phyloP scores from a whole-genome alignment of 2,797 vertebrate species.

The Chaenodraco wilsoni region DNA sequence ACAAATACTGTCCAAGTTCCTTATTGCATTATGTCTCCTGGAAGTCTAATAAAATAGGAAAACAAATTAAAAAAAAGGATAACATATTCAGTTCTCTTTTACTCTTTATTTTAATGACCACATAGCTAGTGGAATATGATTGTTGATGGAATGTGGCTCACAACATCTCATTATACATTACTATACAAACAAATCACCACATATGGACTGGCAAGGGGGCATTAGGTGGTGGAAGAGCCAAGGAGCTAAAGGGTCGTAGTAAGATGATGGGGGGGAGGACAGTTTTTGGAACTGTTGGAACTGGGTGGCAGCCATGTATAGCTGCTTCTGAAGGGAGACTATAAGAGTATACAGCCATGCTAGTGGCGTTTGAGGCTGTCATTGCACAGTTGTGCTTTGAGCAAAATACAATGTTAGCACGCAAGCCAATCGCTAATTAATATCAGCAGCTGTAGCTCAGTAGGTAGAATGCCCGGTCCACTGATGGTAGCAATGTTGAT shows the following conservation, averaged over 20 bases:
- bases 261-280: not conserved
- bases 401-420: not conserved
- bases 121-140: not conserved
- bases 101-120: not conserved
- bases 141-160: not conserved
- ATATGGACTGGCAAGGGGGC: not conserved
- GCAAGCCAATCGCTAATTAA: conserved; percentile 3
- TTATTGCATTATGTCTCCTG: not conserved
- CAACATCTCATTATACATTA: not conserved
- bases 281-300: not conserved
- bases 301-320: not conserved
- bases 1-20: not conserved
- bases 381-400: not conserved
- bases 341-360: not conserved
- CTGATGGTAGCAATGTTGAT: no score
- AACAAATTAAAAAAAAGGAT: not conserved
- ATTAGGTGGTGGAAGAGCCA: not conserved
- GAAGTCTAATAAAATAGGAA: not conserved
- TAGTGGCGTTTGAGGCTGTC: not conserved
- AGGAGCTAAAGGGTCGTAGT: not conserved
- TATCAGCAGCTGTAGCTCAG: conserved; percentile 13
- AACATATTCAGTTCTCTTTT: conserved; percentile 7
- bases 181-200: not conserved
- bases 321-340: not conserved
- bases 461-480: not conserved